These are phyloP conservation scores for Cebus imitator DNA, from an alignment of 2,113 vertebrate genomes.

Conservation along the genomic window DNA sequence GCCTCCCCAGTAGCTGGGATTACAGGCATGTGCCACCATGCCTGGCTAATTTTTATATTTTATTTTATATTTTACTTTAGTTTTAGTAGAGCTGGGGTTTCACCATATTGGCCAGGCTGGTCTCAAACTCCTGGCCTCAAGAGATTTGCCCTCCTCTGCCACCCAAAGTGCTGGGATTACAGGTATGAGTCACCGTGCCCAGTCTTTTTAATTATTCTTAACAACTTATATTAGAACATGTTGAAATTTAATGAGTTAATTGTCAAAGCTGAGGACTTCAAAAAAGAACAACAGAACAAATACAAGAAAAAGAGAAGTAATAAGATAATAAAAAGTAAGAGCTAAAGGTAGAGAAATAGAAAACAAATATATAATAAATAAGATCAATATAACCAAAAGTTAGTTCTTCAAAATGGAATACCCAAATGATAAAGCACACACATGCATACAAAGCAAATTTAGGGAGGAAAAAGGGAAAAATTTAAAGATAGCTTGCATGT, in stretches of 20 bases:
- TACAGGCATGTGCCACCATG: no score
- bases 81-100: no score
- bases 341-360: background rate
- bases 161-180: no score
- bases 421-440: background rate
- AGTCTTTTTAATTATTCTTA: background rate
- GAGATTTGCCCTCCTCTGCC: no score
- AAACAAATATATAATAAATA: background rate
- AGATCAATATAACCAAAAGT: background rate
- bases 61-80: no score
- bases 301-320: background rate
- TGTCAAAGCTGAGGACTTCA: background rate
- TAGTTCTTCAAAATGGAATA: background rate
- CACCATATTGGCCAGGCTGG: no score
- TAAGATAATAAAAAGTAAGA: slow-evolving; percentile 4
- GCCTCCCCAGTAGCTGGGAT: no score
- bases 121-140: no score
- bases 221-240: background rate
- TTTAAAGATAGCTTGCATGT: background rate
- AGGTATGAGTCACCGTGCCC: no score
- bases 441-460: background rate
- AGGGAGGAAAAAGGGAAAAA: background rate
- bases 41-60: no score
- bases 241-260: background rate
- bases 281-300: background rate